These are phyloP conservation scores for Florisuga fusca DNA, from an alignment of 2,797 vertebrate genomes.

Conservation along the genomic window DNA sequence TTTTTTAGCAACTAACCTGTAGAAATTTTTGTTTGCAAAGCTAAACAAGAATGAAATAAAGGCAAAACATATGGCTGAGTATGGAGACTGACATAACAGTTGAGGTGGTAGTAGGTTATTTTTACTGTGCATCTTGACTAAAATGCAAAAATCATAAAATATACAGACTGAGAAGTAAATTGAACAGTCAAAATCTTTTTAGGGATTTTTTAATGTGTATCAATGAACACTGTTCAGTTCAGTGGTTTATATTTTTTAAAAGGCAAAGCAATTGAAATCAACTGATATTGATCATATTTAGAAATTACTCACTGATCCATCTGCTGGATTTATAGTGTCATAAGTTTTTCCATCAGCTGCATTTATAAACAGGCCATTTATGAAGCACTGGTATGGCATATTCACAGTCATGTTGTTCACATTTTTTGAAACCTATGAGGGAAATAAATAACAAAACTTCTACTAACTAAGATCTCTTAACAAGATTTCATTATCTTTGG, in stretches of 20 bases:
- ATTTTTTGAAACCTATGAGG: conserved; percentile 85
- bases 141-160: background rate
- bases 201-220: background rate
- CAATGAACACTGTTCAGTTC: background rate
- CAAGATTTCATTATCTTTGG: background rate
- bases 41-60: background rate
- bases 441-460: background rate
- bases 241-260: background rate
- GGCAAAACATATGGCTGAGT: background rate
- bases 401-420: conserved; percentile 93
- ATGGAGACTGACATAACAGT: background rate
- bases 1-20: background rate
- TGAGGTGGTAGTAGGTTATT: background rate
- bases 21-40: background rate
- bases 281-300: background rate
- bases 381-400: conserved; percentile 96
- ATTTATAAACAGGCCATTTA: conserved; percentile 89
- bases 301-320: conserved; percentile 90
- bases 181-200: background rate
- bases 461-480: background rate
- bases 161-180: background rate
- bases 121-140: background rate
- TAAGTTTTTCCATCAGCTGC: conserved; percentile 89
- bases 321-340: conserved; percentile 89
- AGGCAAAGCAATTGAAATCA: background rate